Percentiles rank a stretch among this genome's conserved stretches.
These are phyloP conservation scores for Mugil cephalus DNA, from an alignment of 2,113 vertebrate species.

Conservation along the genomic window DNA sequence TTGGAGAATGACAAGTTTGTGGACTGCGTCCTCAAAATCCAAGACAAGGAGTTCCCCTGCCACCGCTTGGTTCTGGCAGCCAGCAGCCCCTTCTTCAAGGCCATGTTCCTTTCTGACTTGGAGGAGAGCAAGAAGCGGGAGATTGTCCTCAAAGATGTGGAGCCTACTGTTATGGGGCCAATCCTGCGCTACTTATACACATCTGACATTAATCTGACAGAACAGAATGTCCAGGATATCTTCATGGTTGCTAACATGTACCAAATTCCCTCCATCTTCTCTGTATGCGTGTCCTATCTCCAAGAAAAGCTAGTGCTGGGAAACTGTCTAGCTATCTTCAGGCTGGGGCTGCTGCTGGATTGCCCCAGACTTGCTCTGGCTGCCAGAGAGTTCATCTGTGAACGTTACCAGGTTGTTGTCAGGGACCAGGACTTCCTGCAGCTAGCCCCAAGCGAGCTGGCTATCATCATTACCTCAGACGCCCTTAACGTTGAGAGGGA, in stretches of 20 bases:
- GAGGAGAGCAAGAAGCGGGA: constrained; percentile 89
- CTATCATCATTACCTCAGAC: constrained; percentile 90
- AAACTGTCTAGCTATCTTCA: constrained; percentile 94
- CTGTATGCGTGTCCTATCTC: constrained; percentile 93
- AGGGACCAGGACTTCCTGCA: constrained; percentile 92
- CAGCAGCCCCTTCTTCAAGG: constrained; percentile 93
- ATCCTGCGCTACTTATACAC: constrained; percentile 95
- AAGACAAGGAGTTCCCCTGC: constrained; percentile 91
- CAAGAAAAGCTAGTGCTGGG: constrained; percentile 91
- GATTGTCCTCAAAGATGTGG: constrained; percentile 90
- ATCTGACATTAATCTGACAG: constrained; percentile 91
- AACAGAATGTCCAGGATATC: constrained; percentile 93
- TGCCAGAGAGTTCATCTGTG: constrained; percentile 91
- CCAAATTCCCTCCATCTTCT: constrained; percentile 97
- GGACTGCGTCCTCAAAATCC: constrained; percentile 91
- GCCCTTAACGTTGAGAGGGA: constrained; percentile 90
- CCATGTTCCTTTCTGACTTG: constrained; percentile 90
- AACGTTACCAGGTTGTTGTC: constrained; percentile 87
- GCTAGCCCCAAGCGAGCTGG: constrained; percentile 89
- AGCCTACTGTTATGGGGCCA: constrained; percentile 89
- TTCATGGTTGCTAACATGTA: constrained; percentile 94
- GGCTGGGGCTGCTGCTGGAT: constrained; percentile 91
- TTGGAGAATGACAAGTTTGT: constrained; percentile 93
- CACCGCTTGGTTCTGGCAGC: constrained; percentile 93
- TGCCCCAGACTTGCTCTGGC: constrained; percentile 88